phyloP scores from a whole-genome alignment of 2,797 vertebrate species.

The Manis pentadactyla region DNA sequence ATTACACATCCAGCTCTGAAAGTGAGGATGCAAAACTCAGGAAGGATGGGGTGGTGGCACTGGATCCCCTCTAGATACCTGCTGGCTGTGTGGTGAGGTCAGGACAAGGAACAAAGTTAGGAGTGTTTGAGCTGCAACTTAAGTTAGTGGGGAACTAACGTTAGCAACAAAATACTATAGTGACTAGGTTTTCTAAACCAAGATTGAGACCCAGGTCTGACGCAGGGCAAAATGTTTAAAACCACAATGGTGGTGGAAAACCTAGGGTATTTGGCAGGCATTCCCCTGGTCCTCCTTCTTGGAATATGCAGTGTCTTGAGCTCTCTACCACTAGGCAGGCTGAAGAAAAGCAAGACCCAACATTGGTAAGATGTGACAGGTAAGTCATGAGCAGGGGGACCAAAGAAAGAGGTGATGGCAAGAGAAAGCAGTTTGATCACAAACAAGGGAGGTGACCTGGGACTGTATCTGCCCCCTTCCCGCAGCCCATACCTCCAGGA shows the following conservation, averaged over 20 bases:
- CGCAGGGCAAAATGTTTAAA: background rate
- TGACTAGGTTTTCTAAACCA: background rate
- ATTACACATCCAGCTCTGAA: background rate
- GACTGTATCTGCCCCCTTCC: no score
- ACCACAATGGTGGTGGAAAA: background rate
- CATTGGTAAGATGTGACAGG: background rate
- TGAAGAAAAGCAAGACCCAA: background rate
- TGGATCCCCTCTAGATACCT: background rate
- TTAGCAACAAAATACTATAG: background rate
- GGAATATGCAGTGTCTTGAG: background rate
- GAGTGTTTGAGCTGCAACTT: background rate
- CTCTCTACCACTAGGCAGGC: background rate
- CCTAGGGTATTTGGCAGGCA: background rate
- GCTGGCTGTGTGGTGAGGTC: background rate
- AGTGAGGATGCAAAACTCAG: background rate
- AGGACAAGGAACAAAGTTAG: background rate
- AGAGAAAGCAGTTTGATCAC: background rate
- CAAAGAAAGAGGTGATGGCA: background rate
- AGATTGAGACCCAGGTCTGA: background rate
- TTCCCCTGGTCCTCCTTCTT: background rate
- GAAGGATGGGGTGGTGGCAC: no score
- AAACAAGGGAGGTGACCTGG: background rate
- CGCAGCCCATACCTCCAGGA: background rate
- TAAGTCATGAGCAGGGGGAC: background rate
- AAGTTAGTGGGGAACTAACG: background rate